Conservation (phyloP, 2,797 vertebrate species). For the Pempheris klunzingeri region DNA sequence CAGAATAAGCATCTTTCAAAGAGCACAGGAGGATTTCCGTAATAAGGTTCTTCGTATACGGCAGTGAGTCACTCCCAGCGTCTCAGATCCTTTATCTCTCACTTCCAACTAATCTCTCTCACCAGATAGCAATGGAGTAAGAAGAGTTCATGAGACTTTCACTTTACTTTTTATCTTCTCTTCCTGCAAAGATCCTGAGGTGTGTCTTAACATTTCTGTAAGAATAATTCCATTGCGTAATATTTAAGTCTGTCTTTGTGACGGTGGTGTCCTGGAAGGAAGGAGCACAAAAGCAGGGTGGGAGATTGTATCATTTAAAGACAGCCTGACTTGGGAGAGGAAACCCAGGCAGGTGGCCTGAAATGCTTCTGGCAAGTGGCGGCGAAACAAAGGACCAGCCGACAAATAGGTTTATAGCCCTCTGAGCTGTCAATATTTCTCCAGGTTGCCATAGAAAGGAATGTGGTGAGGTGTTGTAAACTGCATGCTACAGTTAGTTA, state of each 20-base stretch:
- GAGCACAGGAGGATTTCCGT: conserved; percentile 16
- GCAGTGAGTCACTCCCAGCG: conserved; percentile 9
- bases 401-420: conserved; percentile 60
- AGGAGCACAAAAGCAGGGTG: conserved; percentile 33
- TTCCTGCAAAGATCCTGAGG: conserved; percentile 35
- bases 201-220: conserved; percentile 20
- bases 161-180: conserved; percentile 35
- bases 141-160: conserved; percentile 21
- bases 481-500: conserved; percentile 11
- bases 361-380: conserved; percentile 42
- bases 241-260: conserved; percentile 66
- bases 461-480: conserved; percentile 53
- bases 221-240: conserved; percentile 61
- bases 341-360: conserved; percentile 60
- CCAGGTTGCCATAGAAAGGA: conserved; percentile 69
- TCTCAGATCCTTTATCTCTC: conserved; percentile 46
- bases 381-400: conserved; percentile 54
- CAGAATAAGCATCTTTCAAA: conserved; percentile 5
- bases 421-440: conserved; percentile 67
- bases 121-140: conserved; percentile 34
- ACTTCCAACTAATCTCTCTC: conserved; percentile 55
- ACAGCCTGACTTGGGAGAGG: conserved; percentile 21
- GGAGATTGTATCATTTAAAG: conserved; percentile 56
- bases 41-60: conserved; percentile 6
- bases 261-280: conserved; percentile 9